Evolutionary conservation across 2,113 vertebrate genomes (phyloP), one percentile per base, ranked within the genome.

Genomic region (Motacilla alba): DNA sequence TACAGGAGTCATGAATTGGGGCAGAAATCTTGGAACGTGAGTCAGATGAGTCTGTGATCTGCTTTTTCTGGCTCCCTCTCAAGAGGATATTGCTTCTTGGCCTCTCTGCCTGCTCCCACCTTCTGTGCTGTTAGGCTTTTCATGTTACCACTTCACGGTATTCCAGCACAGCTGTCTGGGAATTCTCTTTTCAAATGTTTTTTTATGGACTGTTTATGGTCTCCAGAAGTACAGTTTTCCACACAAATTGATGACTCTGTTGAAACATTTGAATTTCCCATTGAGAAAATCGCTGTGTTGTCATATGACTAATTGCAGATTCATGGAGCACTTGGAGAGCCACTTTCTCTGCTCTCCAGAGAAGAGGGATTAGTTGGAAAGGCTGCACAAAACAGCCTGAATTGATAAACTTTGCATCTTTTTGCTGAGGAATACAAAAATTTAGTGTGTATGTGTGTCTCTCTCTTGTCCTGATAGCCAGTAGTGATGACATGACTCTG

Each of bases 401-500:
- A 59, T 23, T 74, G 64, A 67, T 88, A 83, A 73, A 88, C 60
- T 83, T 69, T 63, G 49, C 82, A 63, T 76, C 30, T 7, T 89
- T 72, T 17, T 39, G 58, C 33, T 39, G 52, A 84, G 69, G 23
- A 89, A 62, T 33, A 20, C 33, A 59, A 90, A 56, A n/a, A 46
- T 17, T 6, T 2, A 23, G 8, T 67, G 26, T 89, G 6, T 87
- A 3, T 68, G 23, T 94, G n/a, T 76, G 5, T 94, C 13, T 76
- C 12, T 88, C 35, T 86, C 37, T 60, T 37, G 9, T 47, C 37
- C n/a, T 23, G 26, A 33, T 76, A 99, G 99, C 99, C 87, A 99
- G 99, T 90, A 99, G 99, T 20, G 99, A 99, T 47, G 99, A 99
- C 96, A 99, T 99, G 99, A 99, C 99, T 41, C 98, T 99, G 87